Base-by-base conservation (phyloP, 2,888 invertebrate species). In the Oscheius sp. region DNA sequence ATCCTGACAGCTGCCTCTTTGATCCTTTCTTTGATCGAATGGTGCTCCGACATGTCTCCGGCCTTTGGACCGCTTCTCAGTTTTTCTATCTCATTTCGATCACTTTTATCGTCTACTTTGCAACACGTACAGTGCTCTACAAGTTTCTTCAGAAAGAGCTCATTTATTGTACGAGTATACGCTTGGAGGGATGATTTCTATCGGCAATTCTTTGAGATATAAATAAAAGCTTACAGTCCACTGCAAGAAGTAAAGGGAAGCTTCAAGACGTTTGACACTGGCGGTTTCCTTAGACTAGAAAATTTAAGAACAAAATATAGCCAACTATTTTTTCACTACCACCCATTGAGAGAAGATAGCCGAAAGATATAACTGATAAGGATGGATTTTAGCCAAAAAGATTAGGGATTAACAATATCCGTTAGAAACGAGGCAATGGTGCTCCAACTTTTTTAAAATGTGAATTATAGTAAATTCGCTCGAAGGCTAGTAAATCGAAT, bases 201-300 rank as follows among this genome's bases (percentile, higher is more conserved):
- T 34, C 48, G 8, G 23, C 8, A 27, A 12, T 5, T 10, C n/a
- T 61, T 15, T 39, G 15, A 42, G 23, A 10, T 15, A 20, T 17
- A 20, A n/a, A 52, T n/a, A n/a, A n/a, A n/a, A 10, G 29, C 15
- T 27, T 52, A 63, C 63, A n/a, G 64, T 64, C 64, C 64, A 64
- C 29, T 48, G 50, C 2, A 64, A 37, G 25, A 64, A 64, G 50
- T 29, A 64, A 15, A 50, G 31, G 5, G 64, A 25, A 23, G 50
- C 46, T 4, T 64, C 48, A 12, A 64, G 64, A 8, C 34, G 64
- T 29, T 50, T 52, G 20, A 48, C 25, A 23, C 48, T 48, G 17
- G 12, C 37, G 37, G 15, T 37, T 37, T 8, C 37, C 15, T 15
- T 10, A 37, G 37, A 10, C 37, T 15, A 10, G 15, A 15, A 15